Conservation (phyloP, 2,888 invertebrate species). For the Tetropium fuscum region DNA sequence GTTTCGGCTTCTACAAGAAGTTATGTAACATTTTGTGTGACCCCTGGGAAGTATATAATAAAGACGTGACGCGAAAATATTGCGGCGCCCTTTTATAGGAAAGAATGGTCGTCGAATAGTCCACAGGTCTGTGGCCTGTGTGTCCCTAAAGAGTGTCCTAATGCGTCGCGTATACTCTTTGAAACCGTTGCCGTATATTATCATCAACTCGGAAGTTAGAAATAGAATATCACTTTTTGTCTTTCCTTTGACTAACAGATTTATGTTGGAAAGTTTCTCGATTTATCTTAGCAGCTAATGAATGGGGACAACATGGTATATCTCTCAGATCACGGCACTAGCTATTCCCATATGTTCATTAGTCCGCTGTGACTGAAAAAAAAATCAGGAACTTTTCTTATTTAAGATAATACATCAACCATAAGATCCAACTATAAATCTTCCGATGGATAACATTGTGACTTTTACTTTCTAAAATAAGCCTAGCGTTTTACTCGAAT, state of each 20-base stretch:
- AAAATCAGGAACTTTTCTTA: too few species aligned
- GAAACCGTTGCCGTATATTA: conserved; percentile 58
- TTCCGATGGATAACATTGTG: too few species aligned
- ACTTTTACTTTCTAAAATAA: too few species aligned
- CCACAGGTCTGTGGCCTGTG: conserved; percentile 53
- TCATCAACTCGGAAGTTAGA: conserved; percentile 55
- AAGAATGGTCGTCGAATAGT: conserved; percentile 56
- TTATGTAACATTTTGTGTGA: conserved; percentile 67
- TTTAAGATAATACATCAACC: too few species aligned
- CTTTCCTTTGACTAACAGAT: conserved; percentile 21
- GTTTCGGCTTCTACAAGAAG: conserved; percentile 66
- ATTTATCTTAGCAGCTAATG: conserved; percentile 20
- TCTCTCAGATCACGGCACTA: neutral
- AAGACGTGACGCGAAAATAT: conserved; percentile 67
- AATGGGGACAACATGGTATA: conserved; percentile 8
- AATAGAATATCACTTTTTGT: conserved; percentile 56
- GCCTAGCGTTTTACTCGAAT: too few species aligned
- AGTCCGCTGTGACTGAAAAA: too few species aligned
- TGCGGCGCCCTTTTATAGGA: conserved; percentile 62
- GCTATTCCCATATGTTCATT: conserved; percentile 1
- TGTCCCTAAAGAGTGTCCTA: conserved; percentile 56
- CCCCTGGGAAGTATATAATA: conserved; percentile 67
- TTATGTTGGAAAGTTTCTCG: conserved; percentile 22
- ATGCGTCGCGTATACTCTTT: conserved; percentile 57
- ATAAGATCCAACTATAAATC: too few species aligned